Base-by-base conservation (phyloP, 2,888 invertebrate genomes). In the Drosophila picticornis region DNA sequence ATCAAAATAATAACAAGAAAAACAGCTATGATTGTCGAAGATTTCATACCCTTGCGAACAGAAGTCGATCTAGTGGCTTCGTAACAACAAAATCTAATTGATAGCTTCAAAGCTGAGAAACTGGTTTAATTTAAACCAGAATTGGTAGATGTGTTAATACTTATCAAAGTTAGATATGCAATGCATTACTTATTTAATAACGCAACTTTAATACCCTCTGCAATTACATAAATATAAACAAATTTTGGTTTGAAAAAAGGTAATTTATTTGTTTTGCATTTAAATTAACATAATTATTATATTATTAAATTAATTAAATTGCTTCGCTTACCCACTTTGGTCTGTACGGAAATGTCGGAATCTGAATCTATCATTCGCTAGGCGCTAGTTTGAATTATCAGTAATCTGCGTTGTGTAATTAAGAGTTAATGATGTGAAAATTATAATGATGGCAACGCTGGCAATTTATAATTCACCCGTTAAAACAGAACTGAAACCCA, bases 321-420 rank as follows among this genome's bases (percentile, higher is more conserved):
- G 22, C 36, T n/a, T 51, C n/a, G 29, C 50, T 57, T 31, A 10
- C 38, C 11, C n/a, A 27, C 9, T 11, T 50, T 22, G 36, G 46
- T 11, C 62, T 16, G 25, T 25, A 40, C 46, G 34, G 34, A 53
- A 31, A 6, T 65, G 16, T 34, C n/a, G 25, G 50, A 65, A 65
- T 66, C 59, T 59, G 43, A 34, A 67, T 31, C 29, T 66, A 25
- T 61, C 31, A 32, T 22, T 53, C n/a, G 13, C 36, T 55, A 36
- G 61, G 31, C 48, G 57, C 27, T 29, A 52, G 50, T 61, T 66
- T 56, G 36, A 80, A 80, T 80, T 80, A 80, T 65, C 36, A 50
- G 63, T 65, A 78, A 80, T 72, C 32, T 64, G 43, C 67, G 31
- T 27, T 50, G n/a, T 36, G 34, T 52, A 32, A 76, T 67, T 67